A percentile compares a stretch with the other conserved stretches of the same genome.
These are phyloP conservation scores for Scaptomyza reducta DNA, from an alignment of 2,888 invertebrate species.

Conservation along the genomic window DNA sequence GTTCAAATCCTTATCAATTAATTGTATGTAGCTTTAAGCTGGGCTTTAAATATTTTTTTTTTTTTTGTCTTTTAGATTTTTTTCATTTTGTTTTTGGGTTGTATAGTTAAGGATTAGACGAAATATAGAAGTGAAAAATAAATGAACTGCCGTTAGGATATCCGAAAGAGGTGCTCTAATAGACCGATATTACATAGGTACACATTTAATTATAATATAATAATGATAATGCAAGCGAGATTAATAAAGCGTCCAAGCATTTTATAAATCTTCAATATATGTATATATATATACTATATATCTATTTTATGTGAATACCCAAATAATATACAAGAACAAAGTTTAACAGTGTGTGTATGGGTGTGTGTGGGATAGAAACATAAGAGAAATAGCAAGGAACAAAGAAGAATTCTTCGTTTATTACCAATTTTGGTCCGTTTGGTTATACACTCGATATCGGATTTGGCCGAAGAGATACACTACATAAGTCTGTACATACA, in stretches of 20 bases:
- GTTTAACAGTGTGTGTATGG: slow-evolving; percentile 1
- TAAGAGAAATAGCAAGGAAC: background rate
- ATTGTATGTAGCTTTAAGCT: slow-evolving; percentile 47
- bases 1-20: slow-evolving; percentile 34
- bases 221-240: slow-evolving; percentile 44
- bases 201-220: slow-evolving; percentile 10
- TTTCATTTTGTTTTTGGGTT: background rate
- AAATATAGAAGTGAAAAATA: slow-evolving; percentile 18
- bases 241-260: slow-evolving; percentile 37
- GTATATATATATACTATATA: background rate
- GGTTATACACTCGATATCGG: slow-evolving; percentile 22
- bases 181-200: slow-evolving; percentile 33
- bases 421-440: slow-evolving; percentile 67
- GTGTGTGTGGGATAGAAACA: slow-evolving; percentile 7
- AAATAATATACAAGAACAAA: slow-evolving; percentile 19
- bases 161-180: slow-evolving; percentile 30
- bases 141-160: slow-evolving; percentile 10
- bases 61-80: slow-evolving; percentile 1
- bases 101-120: slow-evolving; percentile 6
- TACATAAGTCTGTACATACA: slow-evolving; percentile 36
- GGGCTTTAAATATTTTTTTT: slow-evolving; percentile 38
- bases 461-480: slow-evolving; percentile 30
- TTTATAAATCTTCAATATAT: slow-evolving; percentile 19
- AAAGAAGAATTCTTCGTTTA: slow-evolving; percentile 23
- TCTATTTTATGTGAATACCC: slow-evolving; percentile 29